Conservation (phyloP, 2,888 invertebrate genomes). For the Athalia rosae region DNA sequence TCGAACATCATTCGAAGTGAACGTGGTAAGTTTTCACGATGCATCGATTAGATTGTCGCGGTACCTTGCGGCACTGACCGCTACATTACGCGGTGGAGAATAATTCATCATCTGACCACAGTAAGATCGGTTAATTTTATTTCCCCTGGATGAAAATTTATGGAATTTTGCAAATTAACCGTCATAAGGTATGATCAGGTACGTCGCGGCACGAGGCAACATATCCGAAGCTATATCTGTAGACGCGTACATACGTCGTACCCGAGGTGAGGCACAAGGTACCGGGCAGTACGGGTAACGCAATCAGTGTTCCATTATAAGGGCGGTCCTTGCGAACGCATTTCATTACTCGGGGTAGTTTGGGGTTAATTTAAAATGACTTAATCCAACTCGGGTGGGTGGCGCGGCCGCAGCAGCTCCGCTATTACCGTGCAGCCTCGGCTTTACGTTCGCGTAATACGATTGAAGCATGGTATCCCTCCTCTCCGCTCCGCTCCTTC, state of each 20-base stretch:
- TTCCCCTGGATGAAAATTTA: too few species aligned
- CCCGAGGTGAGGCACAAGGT: background rate
- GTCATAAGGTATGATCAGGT: background rate
- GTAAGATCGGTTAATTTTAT: too few species aligned
- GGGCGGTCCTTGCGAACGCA: slow-evolving; percentile 45
- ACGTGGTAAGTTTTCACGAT: too few species aligned
- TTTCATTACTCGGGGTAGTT: slow-evolving; percentile 48
- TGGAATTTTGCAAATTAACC: too few species aligned
- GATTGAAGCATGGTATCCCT: slow-evolving; percentile 35
- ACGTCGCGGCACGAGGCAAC: slow-evolving; percentile 23
- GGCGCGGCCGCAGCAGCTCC: slow-evolving; percentile 16
- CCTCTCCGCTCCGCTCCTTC: slow-evolving; percentile 12
- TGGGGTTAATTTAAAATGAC: slow-evolving; percentile 48
- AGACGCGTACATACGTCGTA: background rate
- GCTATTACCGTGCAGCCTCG: background rate
- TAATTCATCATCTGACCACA: too few species aligned
- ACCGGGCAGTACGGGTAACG: slow-evolving; percentile 32
- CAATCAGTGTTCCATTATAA: slow-evolving; percentile 47
- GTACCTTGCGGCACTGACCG: too few species aligned
- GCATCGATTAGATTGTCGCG: too few species aligned
- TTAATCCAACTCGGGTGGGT: slow-evolving; percentile 46
- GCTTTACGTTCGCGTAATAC: slow-evolving; percentile 41
- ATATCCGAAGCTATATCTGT: background rate
- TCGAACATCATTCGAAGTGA: too few species aligned
- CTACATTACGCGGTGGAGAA: too few species aligned